A percentile compares a stretch with the other conserved stretches of the same genome.
These are phyloP conservation scores for Drosophila quinaria DNA, from an alignment of 2,888 invertebrate genomes.

Conservation along the genomic window DNA sequence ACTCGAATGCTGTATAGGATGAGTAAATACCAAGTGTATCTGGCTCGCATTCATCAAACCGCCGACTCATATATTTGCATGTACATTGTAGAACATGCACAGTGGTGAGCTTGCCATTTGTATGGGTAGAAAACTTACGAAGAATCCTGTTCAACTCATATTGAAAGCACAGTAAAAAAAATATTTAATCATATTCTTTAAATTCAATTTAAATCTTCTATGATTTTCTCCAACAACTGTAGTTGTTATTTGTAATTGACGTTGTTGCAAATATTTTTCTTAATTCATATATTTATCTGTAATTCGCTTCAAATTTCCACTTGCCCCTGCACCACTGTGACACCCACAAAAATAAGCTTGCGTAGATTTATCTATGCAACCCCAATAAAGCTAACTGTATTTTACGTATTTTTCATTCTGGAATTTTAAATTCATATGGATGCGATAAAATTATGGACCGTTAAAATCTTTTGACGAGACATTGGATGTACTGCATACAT, in stretches of 20 bases:
- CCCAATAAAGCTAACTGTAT: conserved; percentile 61
- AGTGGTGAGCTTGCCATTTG: conserved; percentile 38
- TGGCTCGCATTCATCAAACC: conserved; percentile 66
- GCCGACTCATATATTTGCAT: conserved; percentile 58
- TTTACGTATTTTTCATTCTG: conserved; percentile 46
- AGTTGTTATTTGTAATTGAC: neutral
- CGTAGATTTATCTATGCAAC: conserved; percentile 51
- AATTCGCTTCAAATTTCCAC: neutral
- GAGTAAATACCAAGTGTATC: conserved; percentile 51
- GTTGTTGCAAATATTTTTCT: too few relatives aligned
- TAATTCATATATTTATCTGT: neutral
- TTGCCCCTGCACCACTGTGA: conserved; percentile 31
- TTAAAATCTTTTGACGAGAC: conserved; percentile 71
- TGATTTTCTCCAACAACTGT: neutral
- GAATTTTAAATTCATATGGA: conserved; percentile 47
- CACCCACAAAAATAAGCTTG: conserved; percentile 31
- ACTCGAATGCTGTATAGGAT: conserved; percentile 4
- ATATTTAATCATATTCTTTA: too few relatives aligned
- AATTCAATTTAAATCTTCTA: neutral
- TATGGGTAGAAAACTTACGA: neutral
- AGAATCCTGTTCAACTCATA: neutral
- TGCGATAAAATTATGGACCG: conserved; percentile 67
- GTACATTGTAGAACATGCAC: conserved; percentile 56
- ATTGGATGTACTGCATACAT: conserved; percentile 24
- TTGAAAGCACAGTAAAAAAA: too few relatives aligned